Percentiles rank a stretch among this genome's conserved stretches.
Conservation (phyloP, 2,113 vertebrate species). For the Lagopus leucura region DNA sequence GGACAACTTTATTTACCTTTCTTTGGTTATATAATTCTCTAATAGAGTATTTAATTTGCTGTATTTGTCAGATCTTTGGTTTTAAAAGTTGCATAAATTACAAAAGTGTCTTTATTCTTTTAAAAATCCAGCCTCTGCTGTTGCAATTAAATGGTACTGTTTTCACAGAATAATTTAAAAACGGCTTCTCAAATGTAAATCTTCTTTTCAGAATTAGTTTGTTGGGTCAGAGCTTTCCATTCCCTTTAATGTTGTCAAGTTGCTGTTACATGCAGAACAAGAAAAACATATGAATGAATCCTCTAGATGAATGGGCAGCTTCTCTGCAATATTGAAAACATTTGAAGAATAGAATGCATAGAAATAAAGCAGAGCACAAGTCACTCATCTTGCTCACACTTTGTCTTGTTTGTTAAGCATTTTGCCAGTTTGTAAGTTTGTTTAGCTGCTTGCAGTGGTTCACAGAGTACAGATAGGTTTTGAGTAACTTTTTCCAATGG, state of each 20-base stretch:
- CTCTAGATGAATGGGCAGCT: not conserved
- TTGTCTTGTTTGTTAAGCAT: not conserved
- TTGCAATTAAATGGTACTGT: not conserved
- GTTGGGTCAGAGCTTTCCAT: not conserved
- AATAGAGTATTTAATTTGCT: not conserved
- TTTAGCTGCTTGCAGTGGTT: constrained; percentile 4
- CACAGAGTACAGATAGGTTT: not conserved
- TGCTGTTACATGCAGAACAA: not conserved
- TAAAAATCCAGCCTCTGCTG: not conserved
- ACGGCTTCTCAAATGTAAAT: not conserved
- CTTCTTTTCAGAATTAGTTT: not conserved
- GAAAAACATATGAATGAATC: not conserved
- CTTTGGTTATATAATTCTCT: not conserved
- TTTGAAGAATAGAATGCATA: not conserved
- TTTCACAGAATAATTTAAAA: not conserved
- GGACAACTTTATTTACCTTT: not conserved
- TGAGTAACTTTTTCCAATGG: not conserved
- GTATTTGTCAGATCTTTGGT: not conserved
- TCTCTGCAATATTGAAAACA: not conserved
- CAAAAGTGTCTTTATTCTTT: not conserved
- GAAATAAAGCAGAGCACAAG: not conserved
- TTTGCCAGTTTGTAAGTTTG: not conserved
- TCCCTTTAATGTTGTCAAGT: not conserved
- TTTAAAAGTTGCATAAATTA: not conserved
- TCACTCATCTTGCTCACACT: not conserved